Base-by-base conservation (phyloP, 1,140 invertebrate species). In the Cydia pomonella region DNA sequence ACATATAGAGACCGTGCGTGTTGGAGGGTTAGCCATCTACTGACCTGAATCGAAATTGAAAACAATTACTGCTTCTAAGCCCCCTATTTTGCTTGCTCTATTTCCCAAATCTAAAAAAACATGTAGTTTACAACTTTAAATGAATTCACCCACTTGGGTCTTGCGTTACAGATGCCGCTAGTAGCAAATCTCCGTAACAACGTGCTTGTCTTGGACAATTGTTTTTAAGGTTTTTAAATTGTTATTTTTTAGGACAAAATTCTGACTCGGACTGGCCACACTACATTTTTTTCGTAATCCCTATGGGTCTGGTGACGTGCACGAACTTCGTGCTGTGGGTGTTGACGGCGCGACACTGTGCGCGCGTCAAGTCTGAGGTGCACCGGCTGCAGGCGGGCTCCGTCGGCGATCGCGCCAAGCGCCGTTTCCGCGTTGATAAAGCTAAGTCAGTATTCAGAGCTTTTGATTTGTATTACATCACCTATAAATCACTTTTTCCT, bases 291-390 rank as follows among this genome's bases (percentile, higher is more conserved):
- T 96, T 96, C 81, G 94, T 94, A 6, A 87, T 94, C 2, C 95
- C 96, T 0, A 89, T 95, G 76, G 94, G 94, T 3, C 78, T 96
- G 27, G 93, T 95, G 27, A 92, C 96, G 3, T 86, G 94, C 6
- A 89, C 93, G 2, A 97, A 97, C 81, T 87, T 95, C 7, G 83
- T 95, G 16, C 91, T 97, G n/a, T 97, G 96, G 87, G 84, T 95
- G 71, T 86, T 96, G 59, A 96, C 96, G 1, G 93, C 95, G 1
- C 88, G 94, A 7, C 94, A 95, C 80, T 97, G 95, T 82, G 95
- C 93, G 73, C 94, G 94, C 81, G 95, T 96, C 3, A 96, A 96
- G 85, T 94, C 94, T 0, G 95, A 97, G 84, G 95, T 96, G 79
- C 94, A 94, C 75, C 92, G 94, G 25, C 93, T 95, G 83, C 94